A percentile compares a stretch with the other conserved stretches of the same genome.
Conservation (phyloP, 1,140 invertebrate species). For the Zaprionus gabonicus region DNA sequence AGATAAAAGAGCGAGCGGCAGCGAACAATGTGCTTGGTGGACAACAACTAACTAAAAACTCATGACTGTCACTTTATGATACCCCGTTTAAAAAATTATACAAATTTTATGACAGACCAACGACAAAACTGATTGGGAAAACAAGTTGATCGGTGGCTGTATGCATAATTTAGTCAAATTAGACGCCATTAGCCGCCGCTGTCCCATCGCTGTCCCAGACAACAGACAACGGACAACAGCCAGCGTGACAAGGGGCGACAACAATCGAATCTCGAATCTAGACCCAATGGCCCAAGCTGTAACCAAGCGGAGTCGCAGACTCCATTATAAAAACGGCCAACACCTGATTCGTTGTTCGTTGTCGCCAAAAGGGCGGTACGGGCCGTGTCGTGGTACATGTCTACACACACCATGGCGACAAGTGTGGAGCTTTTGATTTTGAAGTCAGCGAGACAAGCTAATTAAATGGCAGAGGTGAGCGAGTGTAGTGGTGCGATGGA, state of each 20-base stretch:
- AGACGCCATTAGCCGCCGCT: slow-evolving; percentile 62
- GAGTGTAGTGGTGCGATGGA: no score
- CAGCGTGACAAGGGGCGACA: slow-evolving; percentile 23
- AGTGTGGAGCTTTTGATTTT: slow-evolving; percentile 39
- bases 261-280: slow-evolving; percentile 15
- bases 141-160: slow-evolving; percentile 72
- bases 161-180: slow-evolving; percentile 79
- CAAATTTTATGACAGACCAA: slow-evolving; percentile 77
- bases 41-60: slow-evolving; percentile 65
- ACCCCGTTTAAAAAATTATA: slow-evolving; percentile 76
- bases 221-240: background rate
- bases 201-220: background rate
- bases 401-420: slow-evolving; percentile 42
- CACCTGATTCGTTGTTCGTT: slow-evolving; percentile 73
- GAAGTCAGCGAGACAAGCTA: slow-evolving; percentile 43
- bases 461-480: slow-evolving; percentile 50
- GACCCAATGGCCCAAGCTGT: background rate
- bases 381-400: slow-evolving; percentile 19
- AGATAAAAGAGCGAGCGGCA: slow-evolving; percentile 49
- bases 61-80: slow-evolving; percentile 74
- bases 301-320: slow-evolving; percentile 1
- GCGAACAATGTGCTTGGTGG: slow-evolving; percentile 36
- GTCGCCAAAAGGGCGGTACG: slow-evolving; percentile 38
- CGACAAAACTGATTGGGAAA: slow-evolving; percentile 79
- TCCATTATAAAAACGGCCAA: slow-evolving; percentile 47